These are phyloP conservation scores for Speoplatyrhinus poulsoni DNA, from an alignment of 2,113 vertebrate species.

Conservation along the genomic window DNA sequence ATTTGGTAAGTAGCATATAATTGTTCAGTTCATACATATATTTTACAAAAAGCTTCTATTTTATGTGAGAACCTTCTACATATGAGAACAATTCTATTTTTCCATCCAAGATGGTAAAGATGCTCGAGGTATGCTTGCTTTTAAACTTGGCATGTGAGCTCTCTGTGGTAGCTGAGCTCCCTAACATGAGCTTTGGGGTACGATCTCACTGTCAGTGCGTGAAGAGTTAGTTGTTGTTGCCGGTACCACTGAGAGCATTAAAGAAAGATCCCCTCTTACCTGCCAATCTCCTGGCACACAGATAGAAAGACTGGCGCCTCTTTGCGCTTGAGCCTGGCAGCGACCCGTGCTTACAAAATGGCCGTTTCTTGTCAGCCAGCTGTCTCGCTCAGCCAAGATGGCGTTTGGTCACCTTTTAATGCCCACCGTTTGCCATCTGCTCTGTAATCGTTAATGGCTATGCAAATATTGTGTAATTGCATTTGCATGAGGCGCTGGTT, in stretches of 20 bases:
- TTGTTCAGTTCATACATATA: background rate
- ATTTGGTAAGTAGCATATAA: constrained; percentile 53
- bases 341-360: constrained; percentile 76
- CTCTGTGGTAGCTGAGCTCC: constrained; percentile 38
- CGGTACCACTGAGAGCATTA: constrained; percentile 56
- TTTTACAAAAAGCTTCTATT: background rate
- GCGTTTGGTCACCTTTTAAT: constrained; percentile 69
- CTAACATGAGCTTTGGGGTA: constrained; percentile 37
- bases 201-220: constrained; percentile 55
- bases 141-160: constrained; percentile 19
- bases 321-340: constrained; percentile 67
- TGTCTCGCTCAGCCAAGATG: constrained; percentile 80
- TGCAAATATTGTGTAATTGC: constrained; percentile 85
- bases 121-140: constrained; percentile 26
- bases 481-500: constrained; percentile 81
- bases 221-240: constrained; percentile 52
- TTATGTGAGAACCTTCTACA: background rate
- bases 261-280: constrained; percentile 45
- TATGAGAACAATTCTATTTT: background rate
- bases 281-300: constrained; percentile 66
- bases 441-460: constrained; percentile 76
- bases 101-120: constrained; percentile 18
- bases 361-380: constrained; percentile 76
- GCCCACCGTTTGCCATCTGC: constrained; percentile 79
- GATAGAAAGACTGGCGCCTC: constrained; percentile 59